phyloP scores from a whole-genome alignment of 1,140 invertebrate species.

The Aphaenogaster rudis region DNA sequence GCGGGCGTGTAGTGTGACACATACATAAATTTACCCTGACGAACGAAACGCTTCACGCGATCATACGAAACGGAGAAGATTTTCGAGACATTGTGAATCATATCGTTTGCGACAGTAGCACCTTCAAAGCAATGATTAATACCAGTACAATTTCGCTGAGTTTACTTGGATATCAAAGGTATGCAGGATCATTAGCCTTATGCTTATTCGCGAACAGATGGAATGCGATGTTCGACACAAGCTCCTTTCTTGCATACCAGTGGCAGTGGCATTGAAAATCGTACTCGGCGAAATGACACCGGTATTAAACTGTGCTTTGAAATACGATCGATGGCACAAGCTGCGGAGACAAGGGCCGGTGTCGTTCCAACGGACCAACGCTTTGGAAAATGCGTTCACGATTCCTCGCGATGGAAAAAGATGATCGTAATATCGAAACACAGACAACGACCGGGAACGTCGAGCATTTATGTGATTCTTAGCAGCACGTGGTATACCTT shows the following conservation, averaged over 20 bases:
- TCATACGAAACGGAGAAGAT: neutral
- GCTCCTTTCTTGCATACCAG: neutral
- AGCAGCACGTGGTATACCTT: constrained; percentile 83
- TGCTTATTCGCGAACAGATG: neutral
- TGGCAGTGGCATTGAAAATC: neutral
- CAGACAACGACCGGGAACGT: constrained; percentile 60
- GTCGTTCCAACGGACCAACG: neutral
- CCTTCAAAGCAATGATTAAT: neutral
- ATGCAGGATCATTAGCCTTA: neutral
- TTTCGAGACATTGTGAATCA: neutral
- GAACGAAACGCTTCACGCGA: neutral
- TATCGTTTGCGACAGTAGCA: neutral
- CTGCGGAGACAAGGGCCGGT: neutral
- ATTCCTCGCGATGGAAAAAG: neutral
- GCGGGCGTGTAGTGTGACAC: neutral
- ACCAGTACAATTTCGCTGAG: neutral
- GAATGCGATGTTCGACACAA: neutral
- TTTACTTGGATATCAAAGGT: neutral
- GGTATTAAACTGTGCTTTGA: constrained; percentile 3
- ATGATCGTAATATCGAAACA: constrained; percentile 46
- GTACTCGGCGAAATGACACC: neutral
- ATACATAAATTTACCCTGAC: neutral
- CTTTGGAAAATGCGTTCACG: neutral
- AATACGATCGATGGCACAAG: neutral
- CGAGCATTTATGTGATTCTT: constrained; percentile 82